These are phyloP conservation scores for Mamestra configurata DNA, from an alignment of 1,140 invertebrate genomes.

Conservation along the genomic window DNA sequence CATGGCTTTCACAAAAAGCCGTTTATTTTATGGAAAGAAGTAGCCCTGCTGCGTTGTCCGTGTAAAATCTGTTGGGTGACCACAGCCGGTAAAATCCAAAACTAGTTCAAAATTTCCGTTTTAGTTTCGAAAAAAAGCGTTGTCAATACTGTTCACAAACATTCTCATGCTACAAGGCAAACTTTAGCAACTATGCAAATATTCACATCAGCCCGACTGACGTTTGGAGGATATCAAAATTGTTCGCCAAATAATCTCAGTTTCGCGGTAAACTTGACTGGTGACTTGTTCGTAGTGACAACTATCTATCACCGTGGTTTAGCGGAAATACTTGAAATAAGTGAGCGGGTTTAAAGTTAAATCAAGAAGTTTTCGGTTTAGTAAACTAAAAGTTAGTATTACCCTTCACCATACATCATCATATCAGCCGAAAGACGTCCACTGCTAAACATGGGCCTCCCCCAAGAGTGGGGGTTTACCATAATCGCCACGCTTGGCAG, in stretches of 20 bases:
- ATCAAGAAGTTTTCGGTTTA: neutral
- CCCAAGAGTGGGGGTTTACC: no score
- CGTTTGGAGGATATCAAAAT: slow-evolving; percentile 52
- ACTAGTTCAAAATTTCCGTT: no score
- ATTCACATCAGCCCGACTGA: slow-evolving; percentile 5
- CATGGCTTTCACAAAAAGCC: no score
- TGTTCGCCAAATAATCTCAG: slow-evolving; percentile 54
- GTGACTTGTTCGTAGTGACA: neutral
- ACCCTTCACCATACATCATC: no score
- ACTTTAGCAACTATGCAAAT: slow-evolving; percentile 31
- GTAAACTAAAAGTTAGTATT: neutral
- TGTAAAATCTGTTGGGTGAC: no score
- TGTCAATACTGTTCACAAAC: slow-evolving; percentile 4
- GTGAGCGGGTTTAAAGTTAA: neutral
- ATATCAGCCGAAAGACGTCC: no score
- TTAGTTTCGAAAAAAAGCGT: neutral
- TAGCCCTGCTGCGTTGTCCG: no score
- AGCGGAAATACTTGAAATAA: neutral
- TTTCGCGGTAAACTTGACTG: slow-evolving; percentile 6
- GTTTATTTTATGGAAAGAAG: no score
- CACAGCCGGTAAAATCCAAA: no score
- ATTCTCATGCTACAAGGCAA: neutral
- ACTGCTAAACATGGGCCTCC: no score
- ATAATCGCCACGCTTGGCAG: no score
- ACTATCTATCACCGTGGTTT: neutral